phyloP scores from a whole-genome alignment of 2,888 invertebrate species.

The Ypsolopha sequella region DNA sequence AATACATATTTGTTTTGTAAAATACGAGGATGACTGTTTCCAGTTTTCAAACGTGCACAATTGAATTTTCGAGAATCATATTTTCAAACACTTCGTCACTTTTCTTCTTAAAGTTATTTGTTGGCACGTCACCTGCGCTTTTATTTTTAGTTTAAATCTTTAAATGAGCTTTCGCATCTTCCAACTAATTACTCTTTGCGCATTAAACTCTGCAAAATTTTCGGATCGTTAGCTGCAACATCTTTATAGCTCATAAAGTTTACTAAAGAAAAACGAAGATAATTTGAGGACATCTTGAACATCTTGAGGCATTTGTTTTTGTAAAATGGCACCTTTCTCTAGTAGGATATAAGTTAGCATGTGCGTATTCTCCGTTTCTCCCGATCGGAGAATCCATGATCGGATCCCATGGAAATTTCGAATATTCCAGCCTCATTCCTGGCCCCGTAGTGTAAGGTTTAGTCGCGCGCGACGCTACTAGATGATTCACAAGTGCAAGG shows the following conservation, averaged over 20 bases:
- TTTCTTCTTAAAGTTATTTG: too few species aligned
- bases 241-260: not conserved
- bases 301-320: too few species aligned
- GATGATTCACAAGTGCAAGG: too few species aligned
- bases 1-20: too few species aligned
- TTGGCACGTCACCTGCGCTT: not conserved
- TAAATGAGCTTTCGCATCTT: constrained; percentile 1
- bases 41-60: not conserved
- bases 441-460: too few species aligned
- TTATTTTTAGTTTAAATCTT: not conserved
- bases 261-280: not conserved
- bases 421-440: too few species aligned
- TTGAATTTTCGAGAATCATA: not conserved
- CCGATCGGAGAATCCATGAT: too few species aligned
- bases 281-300: not conserved
- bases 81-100: not conserved
- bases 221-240: constrained; percentile 2
- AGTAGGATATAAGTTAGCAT: too few species aligned
- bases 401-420: too few species aligned
- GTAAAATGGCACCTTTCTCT: too few species aligned
- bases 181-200: constrained; percentile 1
- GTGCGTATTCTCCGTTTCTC: too few species aligned
- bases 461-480: too few species aligned
- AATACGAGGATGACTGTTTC: not conserved
- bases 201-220: constrained; percentile 1